phyloP scores from a whole-genome alignment of 2,113 vertebrate species.

The Tringa solitaria region DNA sequence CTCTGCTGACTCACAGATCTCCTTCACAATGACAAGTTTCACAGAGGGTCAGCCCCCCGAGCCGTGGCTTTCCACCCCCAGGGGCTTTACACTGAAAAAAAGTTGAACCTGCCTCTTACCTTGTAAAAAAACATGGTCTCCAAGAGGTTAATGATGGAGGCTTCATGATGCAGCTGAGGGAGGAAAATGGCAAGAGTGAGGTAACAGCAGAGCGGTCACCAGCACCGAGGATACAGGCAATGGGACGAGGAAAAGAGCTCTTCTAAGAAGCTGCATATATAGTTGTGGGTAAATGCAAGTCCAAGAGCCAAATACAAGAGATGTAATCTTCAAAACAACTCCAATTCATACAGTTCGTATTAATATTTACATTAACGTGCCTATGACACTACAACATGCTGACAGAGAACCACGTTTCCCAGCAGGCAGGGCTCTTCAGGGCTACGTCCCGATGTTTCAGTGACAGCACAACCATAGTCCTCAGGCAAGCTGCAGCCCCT shows the following conservation, averaged over 20 bases:
- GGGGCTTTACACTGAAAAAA: background rate
- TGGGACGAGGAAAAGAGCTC: background rate
- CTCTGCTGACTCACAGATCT: conserved; percentile 88
- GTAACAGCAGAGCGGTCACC: background rate
- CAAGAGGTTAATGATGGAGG: conserved; percentile 91
- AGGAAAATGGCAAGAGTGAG: background rate
- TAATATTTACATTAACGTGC: background rate
- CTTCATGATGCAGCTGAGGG: conserved; percentile 89
- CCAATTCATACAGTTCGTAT: background rate
- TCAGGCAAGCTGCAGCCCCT: background rate
- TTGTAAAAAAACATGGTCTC: conserved; percentile 92
- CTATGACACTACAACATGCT: background rate
- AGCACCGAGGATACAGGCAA: background rate
- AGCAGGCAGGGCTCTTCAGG: background rate
- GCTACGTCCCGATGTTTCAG: background rate
- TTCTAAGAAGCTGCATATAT: background rate
- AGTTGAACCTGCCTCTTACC: conserved; percentile 68
- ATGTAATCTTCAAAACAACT: background rate
- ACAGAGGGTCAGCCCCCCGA: background rate
- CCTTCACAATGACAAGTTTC: conserved; percentile 65
- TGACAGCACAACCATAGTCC: background rate
- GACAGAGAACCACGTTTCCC: background rate
- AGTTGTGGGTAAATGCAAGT: background rate
- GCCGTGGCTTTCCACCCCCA: background rate
- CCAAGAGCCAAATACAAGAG: background rate